These are phyloP conservation scores for Heliconius erato DNA, from an alignment of 2,888 invertebrate genomes.

Conservation along the genomic window DNA sequence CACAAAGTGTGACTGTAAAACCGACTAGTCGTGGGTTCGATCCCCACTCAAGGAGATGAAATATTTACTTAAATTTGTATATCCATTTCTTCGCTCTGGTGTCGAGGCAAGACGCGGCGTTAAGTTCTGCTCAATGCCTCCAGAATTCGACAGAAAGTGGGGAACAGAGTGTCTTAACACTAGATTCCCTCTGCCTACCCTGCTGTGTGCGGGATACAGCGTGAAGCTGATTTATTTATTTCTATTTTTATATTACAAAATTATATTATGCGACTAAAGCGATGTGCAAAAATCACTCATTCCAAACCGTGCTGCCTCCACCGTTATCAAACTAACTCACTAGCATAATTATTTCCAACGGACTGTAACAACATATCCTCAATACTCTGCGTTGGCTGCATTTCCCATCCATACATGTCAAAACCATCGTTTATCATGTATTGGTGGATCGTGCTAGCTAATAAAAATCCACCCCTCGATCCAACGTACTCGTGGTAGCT, in stretches of 20 bases:
- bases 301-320: slow-evolving; percentile 18
- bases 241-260: neutral
- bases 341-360: slow-evolving; percentile 82
- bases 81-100: too few relatives aligned
- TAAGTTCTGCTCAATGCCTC: too few relatives aligned
- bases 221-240: too few relatives aligned
- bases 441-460: slow-evolving; percentile 90
- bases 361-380: slow-evolving; percentile 81
- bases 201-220: too few relatives aligned
- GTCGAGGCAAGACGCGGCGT: too few relatives aligned
- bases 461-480: slow-evolving; percentile 90
- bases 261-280: neutral
- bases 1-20: too few relatives aligned
- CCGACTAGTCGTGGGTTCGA: too few relatives aligned
- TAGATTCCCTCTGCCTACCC: too few relatives aligned
- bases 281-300: slow-evolving; percentile 2
- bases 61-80: too few relatives aligned
- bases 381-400: slow-evolving; percentile 70
- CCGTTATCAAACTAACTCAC: slow-evolving; percentile 76
- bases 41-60: too few relatives aligned
- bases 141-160: too few relatives aligned
- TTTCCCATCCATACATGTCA: slow-evolving; percentile 69
- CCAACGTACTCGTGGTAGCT: slow-evolving; percentile 89
- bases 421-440: slow-evolving; percentile 74
- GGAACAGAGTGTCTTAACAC: too few relatives aligned